Conservation (phyloP, 2,113 vertebrate species). For the Orcinus orca region DNA sequence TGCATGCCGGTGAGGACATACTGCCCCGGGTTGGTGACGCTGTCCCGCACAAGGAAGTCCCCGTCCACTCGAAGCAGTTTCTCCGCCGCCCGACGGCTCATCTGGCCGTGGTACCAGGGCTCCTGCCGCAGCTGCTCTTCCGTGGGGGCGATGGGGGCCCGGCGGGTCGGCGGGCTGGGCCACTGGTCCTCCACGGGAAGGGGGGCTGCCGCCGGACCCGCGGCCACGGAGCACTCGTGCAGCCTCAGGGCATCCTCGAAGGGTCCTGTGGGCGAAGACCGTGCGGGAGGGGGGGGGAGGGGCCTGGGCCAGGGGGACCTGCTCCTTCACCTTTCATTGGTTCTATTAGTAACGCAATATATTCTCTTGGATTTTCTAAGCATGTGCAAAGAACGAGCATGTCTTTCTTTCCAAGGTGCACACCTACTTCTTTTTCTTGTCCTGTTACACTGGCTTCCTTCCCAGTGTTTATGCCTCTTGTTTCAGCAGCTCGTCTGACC, state of each 20-base stretch:
- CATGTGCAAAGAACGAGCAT: neutral
- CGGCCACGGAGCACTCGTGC: slow-evolving; percentile 84
- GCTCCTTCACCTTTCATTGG: neutral
- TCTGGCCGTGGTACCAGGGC: slow-evolving; percentile 96
- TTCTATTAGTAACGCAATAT: too few relatives aligned
- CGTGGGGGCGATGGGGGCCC: slow-evolving; percentile 92
- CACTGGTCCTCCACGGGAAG: slow-evolving; percentile 89
- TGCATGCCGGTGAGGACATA: slow-evolving; percentile 98
- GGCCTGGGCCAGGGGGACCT: too few relatives aligned
- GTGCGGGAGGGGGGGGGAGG: neutral
- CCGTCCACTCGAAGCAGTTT: slow-evolving; percentile 91
- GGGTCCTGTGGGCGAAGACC: slow-evolving; percentile 82
- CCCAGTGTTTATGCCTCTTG: neutral
- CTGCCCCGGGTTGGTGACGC: slow-evolving; percentile 95
- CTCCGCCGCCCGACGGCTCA: slow-evolving; percentile 94
- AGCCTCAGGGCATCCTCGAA: slow-evolving; percentile 96
- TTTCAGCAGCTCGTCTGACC: too few relatives aligned
- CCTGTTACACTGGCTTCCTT: neutral
- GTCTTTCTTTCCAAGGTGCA: too few relatives aligned
- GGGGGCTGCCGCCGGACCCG: neutral
- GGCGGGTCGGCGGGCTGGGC: slow-evolving; percentile 92
- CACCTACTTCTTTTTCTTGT: neutral
- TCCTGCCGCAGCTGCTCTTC: slow-evolving; percentile 94
- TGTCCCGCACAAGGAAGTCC: slow-evolving; percentile 96
- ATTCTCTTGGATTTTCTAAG: neutral